Evolutionary conservation across 2,797 vertebrate genomes (phyloP).

Genomic region (Myotis findleyi): DNA sequence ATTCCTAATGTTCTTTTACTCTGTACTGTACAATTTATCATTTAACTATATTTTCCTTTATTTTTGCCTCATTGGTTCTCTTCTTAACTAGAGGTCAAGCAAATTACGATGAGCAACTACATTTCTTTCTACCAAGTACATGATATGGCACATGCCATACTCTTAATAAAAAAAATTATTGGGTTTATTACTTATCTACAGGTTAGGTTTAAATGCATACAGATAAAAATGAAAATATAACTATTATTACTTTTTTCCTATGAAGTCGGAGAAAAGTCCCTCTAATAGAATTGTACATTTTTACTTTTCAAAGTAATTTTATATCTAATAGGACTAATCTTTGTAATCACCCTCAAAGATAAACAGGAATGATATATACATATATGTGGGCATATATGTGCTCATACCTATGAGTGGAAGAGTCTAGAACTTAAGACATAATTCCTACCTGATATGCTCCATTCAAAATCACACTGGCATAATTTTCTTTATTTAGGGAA

Average conservation of each 20-base stretch:
- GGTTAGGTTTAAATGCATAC: neutral
- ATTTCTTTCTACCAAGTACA: neutral
- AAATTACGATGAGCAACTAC: neutral
- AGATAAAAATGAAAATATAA: conserved; percentile 12
- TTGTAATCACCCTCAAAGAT: neutral
- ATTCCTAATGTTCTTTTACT: neutral
- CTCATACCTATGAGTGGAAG: neutral
- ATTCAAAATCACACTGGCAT: neutral
- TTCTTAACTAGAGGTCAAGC: neutral
- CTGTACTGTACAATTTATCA: neutral
- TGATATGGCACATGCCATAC: neutral
- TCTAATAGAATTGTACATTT: neutral
- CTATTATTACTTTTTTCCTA: conserved; percentile 4
- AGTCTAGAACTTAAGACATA: neutral
- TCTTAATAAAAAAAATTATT: neutral
- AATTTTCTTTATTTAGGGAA: conserved; percentile 1
- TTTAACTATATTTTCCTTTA: neutral
- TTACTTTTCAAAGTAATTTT: conserved; percentile 35
- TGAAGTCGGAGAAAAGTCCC: neutral
- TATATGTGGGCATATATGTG: neutral
- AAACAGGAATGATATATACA: neutral
- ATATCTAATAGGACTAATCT: neutral
- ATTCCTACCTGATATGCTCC: neutral
- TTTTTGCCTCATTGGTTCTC: conserved; percentile 11
- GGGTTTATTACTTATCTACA: neutral